These are phyloP conservation scores for Pantherophis vulpinus DNA, from an alignment of 2,797 vertebrate species.

Conservation along the genomic window DNA sequence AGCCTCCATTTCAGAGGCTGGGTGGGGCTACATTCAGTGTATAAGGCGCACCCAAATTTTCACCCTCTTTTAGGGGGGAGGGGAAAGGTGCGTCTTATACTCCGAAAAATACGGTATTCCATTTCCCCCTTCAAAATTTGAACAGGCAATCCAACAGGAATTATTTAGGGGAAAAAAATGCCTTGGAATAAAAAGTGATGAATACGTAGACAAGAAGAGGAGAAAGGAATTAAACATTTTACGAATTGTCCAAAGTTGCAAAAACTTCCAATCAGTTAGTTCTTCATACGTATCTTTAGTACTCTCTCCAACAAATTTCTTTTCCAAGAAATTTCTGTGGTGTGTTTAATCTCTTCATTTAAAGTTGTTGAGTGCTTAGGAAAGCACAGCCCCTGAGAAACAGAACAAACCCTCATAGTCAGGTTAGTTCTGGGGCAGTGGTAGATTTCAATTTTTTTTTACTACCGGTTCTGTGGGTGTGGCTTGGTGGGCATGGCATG, in stretches of 20 bases:
- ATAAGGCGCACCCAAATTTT: too few relatives aligned
- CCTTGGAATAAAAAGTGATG: neutral
- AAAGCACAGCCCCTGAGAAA: neutral
- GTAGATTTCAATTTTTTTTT: too few relatives aligned
- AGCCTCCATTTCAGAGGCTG: too few relatives aligned
- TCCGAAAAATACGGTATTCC: neutral
- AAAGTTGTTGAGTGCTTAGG: neutral
- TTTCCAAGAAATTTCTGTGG: neutral
- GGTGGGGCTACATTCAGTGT: too few relatives aligned
- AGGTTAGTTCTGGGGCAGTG: neutral
- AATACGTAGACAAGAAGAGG: neutral
- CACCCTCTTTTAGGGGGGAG: too few relatives aligned
- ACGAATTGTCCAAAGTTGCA: neutral
- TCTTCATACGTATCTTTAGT: neutral
- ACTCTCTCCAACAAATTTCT: too few relatives aligned
- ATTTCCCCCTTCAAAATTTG: conserved; percentile 6
- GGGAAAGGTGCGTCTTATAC: too few relatives aligned
- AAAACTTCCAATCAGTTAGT: neutral
- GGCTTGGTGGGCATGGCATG: too few relatives aligned
- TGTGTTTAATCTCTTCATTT: neutral
- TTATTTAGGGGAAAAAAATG: neutral
- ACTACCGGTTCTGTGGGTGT: too few relatives aligned
- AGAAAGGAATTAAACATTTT: neutral
- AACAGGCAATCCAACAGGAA: neutral
- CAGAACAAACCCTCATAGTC: neutral